Conservation (phyloP, 2,888 invertebrate genomes). For the Drosophila mimica region DNA sequence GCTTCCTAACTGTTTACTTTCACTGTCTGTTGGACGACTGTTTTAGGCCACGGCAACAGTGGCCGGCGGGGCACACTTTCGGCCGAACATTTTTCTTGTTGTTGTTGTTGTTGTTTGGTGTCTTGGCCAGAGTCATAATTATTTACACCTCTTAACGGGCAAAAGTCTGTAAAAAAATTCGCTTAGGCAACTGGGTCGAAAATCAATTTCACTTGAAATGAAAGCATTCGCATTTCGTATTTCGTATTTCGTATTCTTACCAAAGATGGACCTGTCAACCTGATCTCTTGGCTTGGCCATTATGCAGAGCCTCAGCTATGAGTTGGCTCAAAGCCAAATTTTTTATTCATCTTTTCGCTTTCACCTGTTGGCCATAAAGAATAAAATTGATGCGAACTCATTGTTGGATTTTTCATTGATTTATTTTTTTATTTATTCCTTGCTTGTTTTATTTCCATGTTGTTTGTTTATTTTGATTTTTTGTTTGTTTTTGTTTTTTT, state of each 20-base stretch:
- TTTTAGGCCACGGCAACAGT: conserved; percentile 52
- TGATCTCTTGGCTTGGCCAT: conserved; percentile 26
- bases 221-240: conserved; percentile 54
- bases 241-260: conserved; percentile 38
- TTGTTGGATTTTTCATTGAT: conserved; percentile 73
- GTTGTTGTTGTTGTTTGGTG: conserved; percentile 23
- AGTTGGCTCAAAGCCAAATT: conserved; percentile 22
- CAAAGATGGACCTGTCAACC: conserved; percentile 71
- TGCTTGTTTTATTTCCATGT: conserved; percentile 63
- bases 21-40: conserved; percentile 67
- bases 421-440: conserved; percentile 74
- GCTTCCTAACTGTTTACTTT: conserved; percentile 75
- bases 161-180: conserved; percentile 59
- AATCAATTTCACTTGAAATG: conserved; percentile 79
- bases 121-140: conserved; percentile 68
- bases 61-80: conserved; percentile 64
- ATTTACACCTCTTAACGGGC: conserved; percentile 74
- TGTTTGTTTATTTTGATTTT: conserved; percentile 51
- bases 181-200: conserved; percentile 75
- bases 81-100: conserved; percentile 47
- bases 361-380: conserved; percentile 61
- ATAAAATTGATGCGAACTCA: conserved; percentile 40
- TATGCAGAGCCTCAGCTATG: conserved; percentile 46
- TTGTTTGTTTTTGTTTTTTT: conserved; percentile 11
- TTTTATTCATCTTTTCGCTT: conserved; percentile 58